Conservation (phyloP, 2,797 vertebrate species). For the Brachyrhaphis roseni region DNA sequence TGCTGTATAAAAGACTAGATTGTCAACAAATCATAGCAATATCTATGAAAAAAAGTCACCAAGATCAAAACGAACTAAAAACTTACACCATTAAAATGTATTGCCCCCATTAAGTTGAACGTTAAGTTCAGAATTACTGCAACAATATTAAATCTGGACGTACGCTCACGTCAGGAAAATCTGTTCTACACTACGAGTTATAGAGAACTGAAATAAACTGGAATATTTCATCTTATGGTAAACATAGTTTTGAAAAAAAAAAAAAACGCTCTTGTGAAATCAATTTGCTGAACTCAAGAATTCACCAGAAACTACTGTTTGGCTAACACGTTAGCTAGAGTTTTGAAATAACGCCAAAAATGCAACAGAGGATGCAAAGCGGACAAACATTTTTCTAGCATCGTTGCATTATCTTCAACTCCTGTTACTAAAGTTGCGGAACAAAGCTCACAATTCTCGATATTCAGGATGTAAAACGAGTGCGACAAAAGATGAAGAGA, state of each 20-base stretch:
- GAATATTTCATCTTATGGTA: not conserved
- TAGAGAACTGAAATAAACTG: not conserved
- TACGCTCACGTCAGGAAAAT: not conserved
- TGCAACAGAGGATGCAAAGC: constrained; percentile 22
- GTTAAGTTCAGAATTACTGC: not conserved
- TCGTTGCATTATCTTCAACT: constrained; percentile 15
- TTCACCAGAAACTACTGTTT: constrained; percentile 63
- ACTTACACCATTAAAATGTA: not conserved
- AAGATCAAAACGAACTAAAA: not conserved
- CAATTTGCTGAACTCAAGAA: constrained; percentile 11
- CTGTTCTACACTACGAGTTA: not conserved
- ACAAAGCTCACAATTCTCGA: not conserved
- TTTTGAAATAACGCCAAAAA: constrained; percentile 25
- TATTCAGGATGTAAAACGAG: constrained; percentile 5
- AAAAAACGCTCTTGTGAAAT: not conserved
- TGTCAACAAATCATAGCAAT: not conserved
- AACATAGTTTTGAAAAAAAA: not conserved
- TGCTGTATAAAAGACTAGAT: not conserved
- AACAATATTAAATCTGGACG: constrained; percentile 11
- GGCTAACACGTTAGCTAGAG: constrained; percentile 41
- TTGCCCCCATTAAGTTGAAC: not conserved
- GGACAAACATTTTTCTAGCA: not conserved
- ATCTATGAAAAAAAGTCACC: not conserved
- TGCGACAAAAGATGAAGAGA: constrained; percentile 1
- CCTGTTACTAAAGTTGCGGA: not conserved